Evolutionary conservation across 2,797 vertebrate species (phyloP).

Genomic region (Spinus pinus): DNA sequence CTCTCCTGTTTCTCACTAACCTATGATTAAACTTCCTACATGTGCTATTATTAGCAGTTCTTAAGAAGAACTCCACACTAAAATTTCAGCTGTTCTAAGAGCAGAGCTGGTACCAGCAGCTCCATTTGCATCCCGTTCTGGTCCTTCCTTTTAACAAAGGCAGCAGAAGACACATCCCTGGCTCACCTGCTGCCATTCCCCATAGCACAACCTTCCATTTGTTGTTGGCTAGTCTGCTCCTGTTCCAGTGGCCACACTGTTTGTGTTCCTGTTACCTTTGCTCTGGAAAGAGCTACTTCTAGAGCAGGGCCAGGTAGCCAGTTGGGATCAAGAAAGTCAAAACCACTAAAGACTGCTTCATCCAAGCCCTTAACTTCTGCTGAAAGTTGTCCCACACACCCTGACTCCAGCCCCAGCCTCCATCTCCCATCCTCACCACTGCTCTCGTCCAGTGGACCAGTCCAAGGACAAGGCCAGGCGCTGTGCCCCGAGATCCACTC

Average conservation of each 20-base stretch:
- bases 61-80: background rate
- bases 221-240: background rate
- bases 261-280: background rate
- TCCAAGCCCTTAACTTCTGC: background rate
- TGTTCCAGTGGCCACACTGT: background rate
- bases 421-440: conserved; percentile 74
- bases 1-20: background rate
- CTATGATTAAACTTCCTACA: background rate
- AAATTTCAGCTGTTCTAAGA: background rate
- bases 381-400: background rate
- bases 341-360: background rate
- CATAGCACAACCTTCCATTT: background rate
- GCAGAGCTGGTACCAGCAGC: background rate
- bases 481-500: conserved; percentile 75
- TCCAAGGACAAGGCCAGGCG: conserved; percentile 89
- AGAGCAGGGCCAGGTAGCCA: background rate
- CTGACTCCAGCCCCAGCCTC: background rate
- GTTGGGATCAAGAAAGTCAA: background rate
- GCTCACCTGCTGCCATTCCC: background rate
- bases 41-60: background rate
- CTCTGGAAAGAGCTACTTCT: background rate
- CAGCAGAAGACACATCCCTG: background rate
- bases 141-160: background rate
- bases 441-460: conserved; percentile 88
- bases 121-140: background rate